These are phyloP conservation scores for Potorous gilbertii DNA, from an alignment of 2,797 vertebrate genomes.

Conservation along the genomic window DNA sequence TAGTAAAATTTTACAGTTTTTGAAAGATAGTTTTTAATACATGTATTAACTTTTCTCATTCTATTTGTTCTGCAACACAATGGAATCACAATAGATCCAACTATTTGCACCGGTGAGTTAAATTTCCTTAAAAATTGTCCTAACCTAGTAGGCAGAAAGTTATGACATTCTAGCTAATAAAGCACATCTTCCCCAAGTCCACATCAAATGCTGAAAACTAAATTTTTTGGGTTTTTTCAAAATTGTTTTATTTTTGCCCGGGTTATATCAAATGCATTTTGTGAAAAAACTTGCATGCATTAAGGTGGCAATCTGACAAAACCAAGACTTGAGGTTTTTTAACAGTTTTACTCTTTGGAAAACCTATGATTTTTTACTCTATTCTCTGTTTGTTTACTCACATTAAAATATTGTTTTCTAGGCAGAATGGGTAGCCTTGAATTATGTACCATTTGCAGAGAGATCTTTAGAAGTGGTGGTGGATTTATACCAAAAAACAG, in stretches of 20 bases:
- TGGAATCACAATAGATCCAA: constrained; percentile 99
- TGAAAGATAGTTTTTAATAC: constrained; percentile 82
- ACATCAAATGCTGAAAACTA: constrained; percentile 71
- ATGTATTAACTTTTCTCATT: constrained; percentile 91
- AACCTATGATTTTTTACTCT: constrained; percentile 36
- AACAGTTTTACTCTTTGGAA: constrained; percentile 64
- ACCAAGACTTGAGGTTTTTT: constrained; percentile 69
- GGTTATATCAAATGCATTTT: constrained; percentile 73
- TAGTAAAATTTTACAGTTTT: constrained; percentile 82
- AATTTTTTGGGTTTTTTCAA: constrained; percentile 68
- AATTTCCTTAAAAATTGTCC: constrained; percentile 88
- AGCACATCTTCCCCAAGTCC: constrained; percentile 77
- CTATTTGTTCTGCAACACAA: constrained; percentile 95
- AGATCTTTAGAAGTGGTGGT: constrained; percentile 97
- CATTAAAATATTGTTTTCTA: constrained; percentile 83
- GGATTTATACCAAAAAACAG: constrained; percentile 98
- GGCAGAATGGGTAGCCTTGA: constrained; percentile 99
- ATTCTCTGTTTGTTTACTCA: constrained; percentile 55
- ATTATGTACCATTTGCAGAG: constrained; percentile 99
- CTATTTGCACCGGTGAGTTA: constrained; percentile 99
- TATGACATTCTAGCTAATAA: constrained; percentile 70
- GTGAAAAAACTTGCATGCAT: constrained; percentile 84
- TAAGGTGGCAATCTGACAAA: constrained; percentile 73
- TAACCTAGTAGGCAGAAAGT: constrained; percentile 83
- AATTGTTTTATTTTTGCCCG: constrained; percentile 76